Base-by-base conservation (phyloP, 2,113 vertebrate genomes). In the Butorides virescens region DNA sequence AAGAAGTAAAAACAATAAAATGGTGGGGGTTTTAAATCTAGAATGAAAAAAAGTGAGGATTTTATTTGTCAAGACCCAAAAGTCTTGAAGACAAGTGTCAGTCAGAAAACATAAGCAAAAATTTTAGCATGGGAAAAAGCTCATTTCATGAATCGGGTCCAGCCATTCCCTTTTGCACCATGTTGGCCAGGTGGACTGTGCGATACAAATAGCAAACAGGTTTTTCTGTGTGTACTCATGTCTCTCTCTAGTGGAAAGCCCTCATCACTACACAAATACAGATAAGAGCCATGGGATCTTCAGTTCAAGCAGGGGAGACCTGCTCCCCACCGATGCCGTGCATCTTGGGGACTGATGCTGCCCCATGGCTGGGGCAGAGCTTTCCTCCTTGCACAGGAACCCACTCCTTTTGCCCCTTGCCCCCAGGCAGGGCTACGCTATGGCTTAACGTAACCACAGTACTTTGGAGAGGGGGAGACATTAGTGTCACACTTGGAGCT, bases 171-270 rank as follows among this genome's bases (percentile, higher is more conserved):
- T 86, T 91, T 89, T 77, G 84, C 71, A 96, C 84, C 89, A 96
- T 93, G 50, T 70, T 95, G 89, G 36, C 66, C 88, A 95, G 84
- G 74, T 90, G 70, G 77, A 62, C 50, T 71, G 27, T 49, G 72
- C 82, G 70, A 83, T 73, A 67, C 84, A 79, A 92, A 92, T 5
- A 95, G 59, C 89, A 90, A 90, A 95, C 94, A 94, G 94, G 96
- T 95, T 90, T 83, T 83, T 89, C 86, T 96, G 77, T 95, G 67
- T 79, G 94, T 96, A 82, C 86, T 96, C 96, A 91, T 94, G 81
- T 97, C 95, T 97, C 97, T 95, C 97, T 97, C 97, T 97, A 96
- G 95, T 97, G 97, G 96, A 97, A 95, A 91, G 92, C 87, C 74
- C 89, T 96, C 90, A 78, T 93, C 77, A 97, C 96, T 97, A 61